Evolutionary conservation across 2,797 vertebrate genomes (phyloP).

Genomic region (Enteromius mattozi): DNA sequence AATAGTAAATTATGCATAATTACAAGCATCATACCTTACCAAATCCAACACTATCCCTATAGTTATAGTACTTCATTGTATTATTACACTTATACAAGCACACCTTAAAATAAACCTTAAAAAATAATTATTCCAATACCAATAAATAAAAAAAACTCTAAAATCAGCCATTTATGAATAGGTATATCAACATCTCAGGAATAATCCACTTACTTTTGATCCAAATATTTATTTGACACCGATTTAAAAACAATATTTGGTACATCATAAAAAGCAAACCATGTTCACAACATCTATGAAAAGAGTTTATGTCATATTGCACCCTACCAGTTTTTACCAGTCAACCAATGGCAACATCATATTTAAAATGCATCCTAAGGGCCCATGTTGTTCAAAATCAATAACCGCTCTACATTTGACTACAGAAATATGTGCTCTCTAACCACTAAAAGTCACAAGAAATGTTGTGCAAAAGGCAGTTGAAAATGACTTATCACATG

Average conservation of each 20-base stretch:
- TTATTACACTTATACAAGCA: neutral
- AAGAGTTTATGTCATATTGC: neutral
- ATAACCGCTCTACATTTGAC: neutral
- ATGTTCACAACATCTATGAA: constrained; percentile 8
- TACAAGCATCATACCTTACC: neutral
- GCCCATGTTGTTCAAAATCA: neutral
- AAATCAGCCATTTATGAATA: neutral
- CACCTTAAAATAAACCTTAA: neutral
- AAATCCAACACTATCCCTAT: neutral
- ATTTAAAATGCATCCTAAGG: neutral
- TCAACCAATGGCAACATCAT: constrained; percentile 1
- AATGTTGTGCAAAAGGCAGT: constrained; percentile 18
- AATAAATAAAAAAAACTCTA: neutral
- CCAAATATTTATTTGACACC: constrained; percentile 38
- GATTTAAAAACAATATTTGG: constrained; percentile 28
- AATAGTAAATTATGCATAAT: neutral
- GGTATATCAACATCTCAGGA: neutral
- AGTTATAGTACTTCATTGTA: neutral
- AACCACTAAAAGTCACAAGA: neutral
- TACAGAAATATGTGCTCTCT: neutral
- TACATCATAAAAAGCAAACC: constrained; percentile 10
- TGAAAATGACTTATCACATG: constrained; percentile 20
- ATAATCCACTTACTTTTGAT: neutral
- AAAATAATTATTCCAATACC: neutral
- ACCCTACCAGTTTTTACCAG: neutral